These are phyloP conservation scores for Polydrusus pterygomalis DNA, from an alignment of 2,888 invertebrate genomes.

Conservation along the genomic window DNA sequence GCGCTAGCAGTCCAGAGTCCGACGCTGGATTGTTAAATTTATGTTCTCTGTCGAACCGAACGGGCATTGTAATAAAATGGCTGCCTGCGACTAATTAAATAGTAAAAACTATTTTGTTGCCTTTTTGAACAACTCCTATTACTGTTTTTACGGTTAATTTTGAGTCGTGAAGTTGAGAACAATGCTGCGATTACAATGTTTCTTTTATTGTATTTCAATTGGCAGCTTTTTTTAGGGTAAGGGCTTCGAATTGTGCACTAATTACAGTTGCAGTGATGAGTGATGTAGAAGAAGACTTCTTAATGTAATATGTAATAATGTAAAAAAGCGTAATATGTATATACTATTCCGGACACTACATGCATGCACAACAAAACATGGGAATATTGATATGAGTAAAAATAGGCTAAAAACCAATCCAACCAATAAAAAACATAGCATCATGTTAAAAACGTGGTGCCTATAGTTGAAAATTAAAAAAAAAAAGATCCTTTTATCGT, in stretches of 20 bases:
- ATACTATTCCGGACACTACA: too few species aligned
- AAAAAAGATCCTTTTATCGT: too few species aligned
- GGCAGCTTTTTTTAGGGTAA: background rate
- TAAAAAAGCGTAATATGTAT: background rate
- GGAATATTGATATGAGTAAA: too few species aligned
- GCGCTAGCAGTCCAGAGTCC: too few species aligned
- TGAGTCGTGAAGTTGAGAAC: conserved; percentile 17
- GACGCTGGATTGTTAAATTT: conserved; percentile 28
- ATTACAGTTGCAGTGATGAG: background rate
- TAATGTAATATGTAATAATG: too few species aligned
- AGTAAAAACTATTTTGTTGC: conserved; percentile 46
- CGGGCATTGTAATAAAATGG: conserved; percentile 46
- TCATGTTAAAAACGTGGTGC: too few species aligned
- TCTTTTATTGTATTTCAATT: conserved; percentile 15
- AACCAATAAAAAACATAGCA: too few species aligned
- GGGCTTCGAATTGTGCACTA: background rate
- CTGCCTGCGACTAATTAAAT: conserved; percentile 46
- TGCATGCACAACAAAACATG: too few species aligned
- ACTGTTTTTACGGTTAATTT: conserved; percentile 22
- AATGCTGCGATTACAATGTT: conserved; percentile 23
- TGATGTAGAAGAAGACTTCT: too few species aligned
- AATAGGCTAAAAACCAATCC: too few species aligned
- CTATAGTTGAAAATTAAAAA: too few species aligned
- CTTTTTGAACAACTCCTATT: conserved; percentile 23
- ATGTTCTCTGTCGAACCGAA: conserved; percentile 37